Conservation (phyloP, 2,888 invertebrate genomes). For the Calephelis perditalis region DNA sequence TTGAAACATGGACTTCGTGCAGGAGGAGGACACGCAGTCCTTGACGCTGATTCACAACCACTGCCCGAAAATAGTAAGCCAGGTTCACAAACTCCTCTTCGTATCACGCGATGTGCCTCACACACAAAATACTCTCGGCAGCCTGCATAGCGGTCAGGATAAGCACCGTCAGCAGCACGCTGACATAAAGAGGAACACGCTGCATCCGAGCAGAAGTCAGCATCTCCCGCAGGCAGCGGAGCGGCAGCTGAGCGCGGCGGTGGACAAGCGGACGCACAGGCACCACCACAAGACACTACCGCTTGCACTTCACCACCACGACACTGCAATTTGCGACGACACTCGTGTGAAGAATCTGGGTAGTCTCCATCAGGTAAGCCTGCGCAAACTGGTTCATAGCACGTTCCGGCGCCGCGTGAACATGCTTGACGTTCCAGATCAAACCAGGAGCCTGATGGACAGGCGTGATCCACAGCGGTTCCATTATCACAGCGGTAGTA, state of each 20-base stretch:
- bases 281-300: conserved; percentile 51
- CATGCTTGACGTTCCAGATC: conserved; percentile 74
- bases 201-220: conserved; percentile 69
- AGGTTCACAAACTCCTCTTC: conserved; percentile 75
- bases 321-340: conserved; percentile 71
- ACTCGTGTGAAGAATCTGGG: conserved; percentile 77
- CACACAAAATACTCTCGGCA: conserved; percentile 80
- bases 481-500: conserved; percentile 78
- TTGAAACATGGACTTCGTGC: conserved; percentile 67
- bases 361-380: conserved; percentile 77
- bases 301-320: conserved; percentile 61
- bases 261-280: conserved; percentile 51
- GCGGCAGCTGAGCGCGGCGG: conserved; percentile 59
- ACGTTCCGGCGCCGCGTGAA: conserved; percentile 72
- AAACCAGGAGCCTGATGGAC: conserved; percentile 76
- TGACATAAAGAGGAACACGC: conserved; percentile 70
- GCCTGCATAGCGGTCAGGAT: conserved; percentile 72
- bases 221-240: conserved; percentile 71
- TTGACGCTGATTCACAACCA: conserved; percentile 65
- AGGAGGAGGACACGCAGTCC: conserved; percentile 63
- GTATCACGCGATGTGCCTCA: conserved; percentile 66
- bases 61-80: conserved; percentile 71
- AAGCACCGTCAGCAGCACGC: conserved; percentile 73
- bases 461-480: conserved; percentile 63
- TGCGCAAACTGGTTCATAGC: conserved; percentile 79